Conservation (phyloP, 2,888 invertebrate genomes). For the Scaptomyza cyrtandrae region DNA sequence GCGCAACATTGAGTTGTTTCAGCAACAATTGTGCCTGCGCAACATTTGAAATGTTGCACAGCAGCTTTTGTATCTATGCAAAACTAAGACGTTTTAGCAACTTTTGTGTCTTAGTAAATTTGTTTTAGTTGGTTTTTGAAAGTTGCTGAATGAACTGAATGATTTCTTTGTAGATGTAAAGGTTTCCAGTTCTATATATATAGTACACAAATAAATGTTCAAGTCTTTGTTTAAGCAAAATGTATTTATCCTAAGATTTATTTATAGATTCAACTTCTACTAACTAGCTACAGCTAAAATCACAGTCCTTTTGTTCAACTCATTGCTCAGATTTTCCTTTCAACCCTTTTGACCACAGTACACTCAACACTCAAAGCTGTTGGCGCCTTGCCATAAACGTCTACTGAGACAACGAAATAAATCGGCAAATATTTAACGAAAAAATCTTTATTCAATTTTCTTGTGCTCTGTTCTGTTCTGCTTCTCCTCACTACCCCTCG, state of each 20-base stretch:
- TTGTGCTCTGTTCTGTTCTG: slow-evolving; percentile 2
- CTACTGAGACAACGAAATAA: slow-evolving; percentile 31
- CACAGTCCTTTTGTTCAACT: slow-evolving; percentile 3
- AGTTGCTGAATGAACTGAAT: not conserved
- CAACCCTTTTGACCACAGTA: slow-evolving; percentile 12
- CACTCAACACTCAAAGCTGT: slow-evolving; percentile 19
- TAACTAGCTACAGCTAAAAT: not conserved
- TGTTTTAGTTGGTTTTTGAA: not conserved
- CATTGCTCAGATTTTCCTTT: slow-evolving; percentile 4
- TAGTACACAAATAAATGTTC: not conserved
- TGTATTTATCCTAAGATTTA: not conserved
- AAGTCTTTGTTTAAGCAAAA: not conserved
- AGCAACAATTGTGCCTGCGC: slow-evolving; percentile 11
- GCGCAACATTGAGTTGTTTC: not conserved
- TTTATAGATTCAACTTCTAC: not conserved
- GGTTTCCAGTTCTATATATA: not conserved
- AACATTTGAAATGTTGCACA: slow-evolving; percentile 32
- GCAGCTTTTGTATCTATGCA: not conserved
- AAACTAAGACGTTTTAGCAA: slow-evolving; percentile 18
- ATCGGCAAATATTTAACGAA: slow-evolving; percentile 41
- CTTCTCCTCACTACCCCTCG: not conserved
- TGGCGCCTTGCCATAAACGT: slow-evolving; percentile 43
- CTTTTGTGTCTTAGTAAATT: not conserved
- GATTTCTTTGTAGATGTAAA: not conserved
- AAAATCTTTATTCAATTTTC: slow-evolving; percentile 34